phyloP scores from a whole-genome alignment of 2,113 vertebrate species.

The Notechis scutatus region DNA sequence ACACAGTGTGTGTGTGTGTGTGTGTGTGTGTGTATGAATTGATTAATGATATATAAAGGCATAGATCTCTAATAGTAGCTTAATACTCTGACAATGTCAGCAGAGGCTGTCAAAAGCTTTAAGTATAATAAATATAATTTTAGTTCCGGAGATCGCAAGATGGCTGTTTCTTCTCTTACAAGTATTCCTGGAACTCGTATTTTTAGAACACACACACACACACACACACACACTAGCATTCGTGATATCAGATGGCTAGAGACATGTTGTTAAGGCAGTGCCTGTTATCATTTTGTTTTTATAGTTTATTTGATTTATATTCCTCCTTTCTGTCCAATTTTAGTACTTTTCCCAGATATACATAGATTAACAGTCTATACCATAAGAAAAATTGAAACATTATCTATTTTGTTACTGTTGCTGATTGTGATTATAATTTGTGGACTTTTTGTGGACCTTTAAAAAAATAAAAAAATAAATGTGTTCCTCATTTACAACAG shows the following conservation, averaged over 20 bases:
- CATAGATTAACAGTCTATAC: neutral
- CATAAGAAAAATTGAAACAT: conserved; percentile 13
- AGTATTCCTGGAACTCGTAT: too few relatives aligned
- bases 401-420: conserved; percentile 33
- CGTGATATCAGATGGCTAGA: neutral
- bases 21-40: too few relatives aligned
- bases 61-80: too few relatives aligned
- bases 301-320: neutral
- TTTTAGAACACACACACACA: too few relatives aligned
- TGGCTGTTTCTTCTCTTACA: too few relatives aligned
- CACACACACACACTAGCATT: neutral
- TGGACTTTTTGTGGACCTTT: neutral
- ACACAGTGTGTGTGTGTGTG: too few relatives aligned
- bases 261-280: neutral
- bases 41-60: too few relatives aligned
- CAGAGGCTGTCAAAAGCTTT: too few relatives aligned
- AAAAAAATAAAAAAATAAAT: neutral
- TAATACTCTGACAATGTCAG: too few relatives aligned
- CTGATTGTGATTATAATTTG: conserved; percentile 23
- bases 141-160: too few relatives aligned
- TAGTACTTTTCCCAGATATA: neutral
- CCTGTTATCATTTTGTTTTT: neutral
- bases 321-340: neutral
- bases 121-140: too few relatives aligned
- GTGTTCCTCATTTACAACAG: neutral